These are phyloP conservation scores for Carassius auratus DNA, from an alignment of 2,113 vertebrate genomes.

Conservation along the genomic window DNA sequence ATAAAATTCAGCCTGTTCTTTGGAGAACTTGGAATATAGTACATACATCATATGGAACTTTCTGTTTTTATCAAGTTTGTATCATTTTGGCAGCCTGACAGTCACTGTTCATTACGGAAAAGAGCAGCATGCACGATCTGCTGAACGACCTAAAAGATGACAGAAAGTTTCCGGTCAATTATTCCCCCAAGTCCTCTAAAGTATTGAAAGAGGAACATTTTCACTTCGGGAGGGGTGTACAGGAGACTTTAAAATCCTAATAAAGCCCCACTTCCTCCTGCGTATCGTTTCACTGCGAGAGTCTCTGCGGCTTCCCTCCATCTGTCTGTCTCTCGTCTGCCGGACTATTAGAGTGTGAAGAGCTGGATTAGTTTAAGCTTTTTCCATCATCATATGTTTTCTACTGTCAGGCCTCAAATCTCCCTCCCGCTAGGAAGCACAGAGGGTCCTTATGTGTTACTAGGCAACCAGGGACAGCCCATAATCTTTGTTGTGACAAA, in stretches of 20 bases:
- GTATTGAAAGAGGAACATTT: background rate
- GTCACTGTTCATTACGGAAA: background rate
- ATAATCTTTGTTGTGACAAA: constrained; percentile 38
- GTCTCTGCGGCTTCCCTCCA: constrained; percentile 26
- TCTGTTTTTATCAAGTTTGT: background rate
- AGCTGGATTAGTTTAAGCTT: constrained; percentile 49
- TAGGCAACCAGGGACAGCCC: constrained; percentile 37
- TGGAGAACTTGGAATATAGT: background rate
- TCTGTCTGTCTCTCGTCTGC: constrained; percentile 37
- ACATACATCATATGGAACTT: background rate
- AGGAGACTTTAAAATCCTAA: constrained; percentile 18
- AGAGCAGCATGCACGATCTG: background rate
- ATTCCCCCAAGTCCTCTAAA: background rate
- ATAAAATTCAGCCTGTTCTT: background rate
- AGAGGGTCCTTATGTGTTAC: constrained; percentile 35
- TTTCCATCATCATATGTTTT: constrained; percentile 43
- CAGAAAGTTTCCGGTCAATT: background rate
- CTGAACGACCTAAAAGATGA: background rate
- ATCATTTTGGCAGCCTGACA: background rate
- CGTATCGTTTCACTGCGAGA: background rate
- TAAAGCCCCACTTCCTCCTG: background rate
- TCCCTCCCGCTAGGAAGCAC: constrained; percentile 14
- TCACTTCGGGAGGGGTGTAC: background rate
- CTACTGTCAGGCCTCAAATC: constrained; percentile 23
- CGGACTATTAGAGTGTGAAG: constrained; percentile 37